Conservation (phyloP, 2,888 invertebrate species). For the Cryptocephalus moraei region DNA sequence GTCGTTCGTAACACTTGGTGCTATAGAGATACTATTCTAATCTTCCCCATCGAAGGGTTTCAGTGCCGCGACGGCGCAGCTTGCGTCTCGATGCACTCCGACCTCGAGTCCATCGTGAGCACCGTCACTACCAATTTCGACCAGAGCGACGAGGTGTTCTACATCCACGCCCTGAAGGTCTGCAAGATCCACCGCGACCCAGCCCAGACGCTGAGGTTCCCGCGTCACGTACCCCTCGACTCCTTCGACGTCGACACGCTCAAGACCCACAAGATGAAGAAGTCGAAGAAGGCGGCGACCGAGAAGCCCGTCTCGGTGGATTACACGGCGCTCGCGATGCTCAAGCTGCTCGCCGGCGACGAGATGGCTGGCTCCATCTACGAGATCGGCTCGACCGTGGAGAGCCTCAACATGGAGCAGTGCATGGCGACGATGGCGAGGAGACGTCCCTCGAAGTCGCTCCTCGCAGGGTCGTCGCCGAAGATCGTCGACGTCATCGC, state of each 20-base stretch:
- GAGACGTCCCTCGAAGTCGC: conserved; percentile 16
- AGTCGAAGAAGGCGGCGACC: conserved; percentile 27
- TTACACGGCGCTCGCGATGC: conserved; percentile 23
- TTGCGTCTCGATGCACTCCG: conserved; percentile 53
- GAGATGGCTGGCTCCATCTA: conserved; percentile 23
- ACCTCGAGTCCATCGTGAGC: conserved; percentile 46
- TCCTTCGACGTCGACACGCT: conserved; percentile 29
- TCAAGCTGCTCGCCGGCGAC: conserved; percentile 24
- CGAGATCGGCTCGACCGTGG: conserved; percentile 31
- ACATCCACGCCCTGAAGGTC: conserved; percentile 51
- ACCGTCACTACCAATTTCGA: conserved; percentile 45
- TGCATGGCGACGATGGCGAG: conserved; percentile 24
- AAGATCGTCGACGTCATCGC: conserved; percentile 22
- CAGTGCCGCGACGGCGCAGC: conserved; percentile 44
- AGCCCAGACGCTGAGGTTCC: conserved; percentile 24
- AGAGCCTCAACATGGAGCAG: conserved; percentile 27
- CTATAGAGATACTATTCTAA: too few species aligned
- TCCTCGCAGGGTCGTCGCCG: conserved; percentile 16
- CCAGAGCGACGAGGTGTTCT: conserved; percentile 40
- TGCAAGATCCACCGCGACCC: conserved; percentile 42
- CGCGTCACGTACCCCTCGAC: conserved; percentile 28
- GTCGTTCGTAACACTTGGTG: too few species aligned
- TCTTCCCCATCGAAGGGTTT: conserved; percentile 12
- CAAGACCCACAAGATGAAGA: conserved; percentile 25
- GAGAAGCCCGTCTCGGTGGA: conserved; percentile 30